Percentiles rank a stretch among this genome's conserved stretches.
Evolutionary conservation across 2,888 invertebrate species (phyloP).

Genomic region (Syrphus vitripennis): DNA sequence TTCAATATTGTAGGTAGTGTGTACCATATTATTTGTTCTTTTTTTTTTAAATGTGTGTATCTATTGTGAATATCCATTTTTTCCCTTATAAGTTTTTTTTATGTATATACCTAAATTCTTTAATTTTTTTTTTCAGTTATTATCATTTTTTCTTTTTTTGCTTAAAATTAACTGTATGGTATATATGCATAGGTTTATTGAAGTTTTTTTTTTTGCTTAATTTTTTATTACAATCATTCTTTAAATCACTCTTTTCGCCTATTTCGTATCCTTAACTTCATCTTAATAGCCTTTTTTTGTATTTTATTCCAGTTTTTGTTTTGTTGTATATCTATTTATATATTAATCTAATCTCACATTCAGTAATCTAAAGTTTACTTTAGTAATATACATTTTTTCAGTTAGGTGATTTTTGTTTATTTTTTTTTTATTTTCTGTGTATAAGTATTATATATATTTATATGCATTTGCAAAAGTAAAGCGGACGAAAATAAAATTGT

Average conservation of each 20-base stretch:
- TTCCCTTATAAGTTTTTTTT: conserved; percentile 19
- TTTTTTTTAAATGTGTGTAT: conserved; percentile 39
- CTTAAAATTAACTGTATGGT: conserved; percentile 58
- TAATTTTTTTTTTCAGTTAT: conserved; percentile 29
- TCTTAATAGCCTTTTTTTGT: conserved; percentile 65
- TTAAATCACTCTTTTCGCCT: conserved; percentile 52
- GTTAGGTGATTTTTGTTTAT: conserved; percentile 45
- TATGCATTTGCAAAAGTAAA: conserved; percentile 60
- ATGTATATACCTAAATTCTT: conserved; percentile 21
- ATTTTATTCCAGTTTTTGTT: conserved; percentile 43
- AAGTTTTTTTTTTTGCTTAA: conserved; percentile 12
- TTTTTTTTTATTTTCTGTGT: conserved; percentile 21
- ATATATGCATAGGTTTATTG: conserved; percentile 47
- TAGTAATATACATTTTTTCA: conserved; percentile 68
- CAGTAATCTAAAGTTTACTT: conserved; percentile 68
- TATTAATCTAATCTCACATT: conserved; percentile 68
- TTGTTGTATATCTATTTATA: conserved; percentile 32
- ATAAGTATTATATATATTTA: conserved; percentile 56
- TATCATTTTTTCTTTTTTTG: conserved; percentile 32
- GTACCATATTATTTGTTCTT: conserved; percentile 3
- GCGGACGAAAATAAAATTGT: conserved; percentile 55
- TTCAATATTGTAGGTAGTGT: background rate
- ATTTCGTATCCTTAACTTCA: conserved; percentile 47
- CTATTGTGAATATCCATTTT: conserved; percentile 57
- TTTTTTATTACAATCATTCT: conserved; percentile 46